These are phyloP conservation scores for Pelodytes ibericus DNA, from an alignment of 2,797 vertebrate species.

Conservation along the genomic window DNA sequence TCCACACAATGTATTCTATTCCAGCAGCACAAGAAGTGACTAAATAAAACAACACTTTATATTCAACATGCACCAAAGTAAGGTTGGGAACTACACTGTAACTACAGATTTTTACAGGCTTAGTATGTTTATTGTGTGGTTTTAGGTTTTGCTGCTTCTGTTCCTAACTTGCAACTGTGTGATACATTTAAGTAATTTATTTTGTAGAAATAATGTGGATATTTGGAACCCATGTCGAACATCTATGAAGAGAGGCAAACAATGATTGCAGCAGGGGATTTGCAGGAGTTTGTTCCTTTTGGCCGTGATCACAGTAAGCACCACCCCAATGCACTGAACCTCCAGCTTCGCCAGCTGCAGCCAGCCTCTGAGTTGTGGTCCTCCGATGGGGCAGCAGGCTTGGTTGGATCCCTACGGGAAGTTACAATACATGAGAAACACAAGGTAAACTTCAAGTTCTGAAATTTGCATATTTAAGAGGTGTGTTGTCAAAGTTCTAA, in stretches of 20 bases:
- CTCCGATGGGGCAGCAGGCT: slow-evolving; percentile 90
- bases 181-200: too few relatives aligned
- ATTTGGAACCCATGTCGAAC: slow-evolving; percentile 99
- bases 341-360: slow-evolving; percentile 95
- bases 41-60: too few relatives aligned
- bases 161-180: too few relatives aligned
- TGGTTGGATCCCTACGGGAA: slow-evolving; percentile 93
- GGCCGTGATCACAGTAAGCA: slow-evolving; percentile 95
- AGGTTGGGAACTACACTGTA: too few relatives aligned
- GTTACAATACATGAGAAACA: slow-evolving; percentile 93
- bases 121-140: too few relatives aligned
- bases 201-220: slow-evolving; percentile 97
- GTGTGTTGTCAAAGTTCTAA: too few relatives aligned
- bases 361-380: slow-evolving; percentile 96
- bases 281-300: slow-evolving; percentile 97
- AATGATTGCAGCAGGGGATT: slow-evolving; percentile 98
- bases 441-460: slow-evolving; percentile 71
- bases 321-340: slow-evolving; percentile 93
- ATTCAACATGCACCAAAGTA: too few relatives aligned
- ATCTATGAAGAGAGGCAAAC: slow-evolving; percentile 98
- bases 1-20: too few relatives aligned
- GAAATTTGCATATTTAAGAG: background rate
- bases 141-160: too few relatives aligned
- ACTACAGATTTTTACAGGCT: too few relatives aligned
- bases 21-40: too few relatives aligned